These are phyloP conservation scores for Coptodon bakossiorum DNA, from an alignment of 2,113 vertebrate genomes.

Conservation along the genomic window DNA sequence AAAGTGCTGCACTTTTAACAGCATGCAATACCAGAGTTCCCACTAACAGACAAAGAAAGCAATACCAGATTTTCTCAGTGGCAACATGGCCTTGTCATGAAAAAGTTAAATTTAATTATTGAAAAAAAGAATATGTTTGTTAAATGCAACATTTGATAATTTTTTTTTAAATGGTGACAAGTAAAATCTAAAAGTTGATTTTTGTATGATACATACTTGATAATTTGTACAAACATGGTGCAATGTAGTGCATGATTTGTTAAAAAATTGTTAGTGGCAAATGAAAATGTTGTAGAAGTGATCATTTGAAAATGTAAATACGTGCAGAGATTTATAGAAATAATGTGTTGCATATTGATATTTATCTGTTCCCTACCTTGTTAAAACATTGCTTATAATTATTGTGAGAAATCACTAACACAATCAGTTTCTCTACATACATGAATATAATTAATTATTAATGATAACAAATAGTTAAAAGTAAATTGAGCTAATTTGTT, in stretches of 20 bases:
- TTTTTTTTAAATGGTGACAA: neutral
- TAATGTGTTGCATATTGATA: neutral
- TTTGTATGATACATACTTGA: neutral
- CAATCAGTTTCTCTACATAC: neutral
- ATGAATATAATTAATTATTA: neutral
- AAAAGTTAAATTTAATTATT: neutral
- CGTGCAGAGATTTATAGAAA: neutral
- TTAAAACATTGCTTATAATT: neutral
- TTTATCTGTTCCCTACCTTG: neutral
- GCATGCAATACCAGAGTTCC: too few species aligned
- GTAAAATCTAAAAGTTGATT: neutral
- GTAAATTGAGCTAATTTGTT: neutral
- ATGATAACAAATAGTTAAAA: neutral
- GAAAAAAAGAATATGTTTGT: neutral
- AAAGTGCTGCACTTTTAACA: too few species aligned
- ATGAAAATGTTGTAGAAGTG: neutral
- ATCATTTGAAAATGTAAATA: neutral
- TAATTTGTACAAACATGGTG: neutral
- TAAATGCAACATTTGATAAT: neutral
- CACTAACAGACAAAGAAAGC: too few species aligned
- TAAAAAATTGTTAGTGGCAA: neutral
- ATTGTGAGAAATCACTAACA: neutral
- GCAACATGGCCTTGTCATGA: neutral
- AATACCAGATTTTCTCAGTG: too few species aligned
- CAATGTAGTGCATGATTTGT: neutral